Conservation (phyloP, 2,888 invertebrate species). For the Chironomus riparius region DNA sequence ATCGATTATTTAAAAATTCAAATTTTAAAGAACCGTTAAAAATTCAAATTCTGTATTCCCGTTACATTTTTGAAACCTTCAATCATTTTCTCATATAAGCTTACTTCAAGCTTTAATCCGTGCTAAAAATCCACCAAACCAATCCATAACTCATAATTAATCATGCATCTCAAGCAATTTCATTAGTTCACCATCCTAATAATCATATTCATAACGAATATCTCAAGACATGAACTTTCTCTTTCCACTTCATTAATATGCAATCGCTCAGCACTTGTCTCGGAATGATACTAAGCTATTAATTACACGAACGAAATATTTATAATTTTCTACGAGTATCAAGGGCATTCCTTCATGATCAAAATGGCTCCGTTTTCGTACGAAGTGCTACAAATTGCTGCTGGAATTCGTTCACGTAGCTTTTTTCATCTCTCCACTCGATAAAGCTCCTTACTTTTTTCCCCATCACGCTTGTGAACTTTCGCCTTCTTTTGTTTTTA, state of each 20-base stretch:
- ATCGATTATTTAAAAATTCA: too few relatives aligned
- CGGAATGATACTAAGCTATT: neutral
- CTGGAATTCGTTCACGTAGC: neutral
- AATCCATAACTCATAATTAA: too few relatives aligned
- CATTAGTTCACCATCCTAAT: too few relatives aligned
- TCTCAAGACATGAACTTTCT: too few relatives aligned
- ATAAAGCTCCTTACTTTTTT: neutral
- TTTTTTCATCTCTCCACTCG: neutral
- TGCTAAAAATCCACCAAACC: too few relatives aligned
- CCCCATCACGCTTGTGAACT: neutral
- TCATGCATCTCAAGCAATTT: too few relatives aligned
- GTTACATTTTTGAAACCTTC: too few relatives aligned
- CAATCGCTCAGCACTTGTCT: neutral
- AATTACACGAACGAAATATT: neutral
- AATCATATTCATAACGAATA: too few relatives aligned
- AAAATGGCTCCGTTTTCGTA: neutral
- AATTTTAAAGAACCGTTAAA: too few relatives aligned
- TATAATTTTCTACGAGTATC: neutral
- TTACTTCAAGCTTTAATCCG: too few relatives aligned
- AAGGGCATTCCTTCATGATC: neutral
- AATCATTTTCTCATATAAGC: too few relatives aligned
- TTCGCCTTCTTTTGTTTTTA: neutral
- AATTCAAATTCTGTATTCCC: too few relatives aligned
- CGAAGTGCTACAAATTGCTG: neutral
- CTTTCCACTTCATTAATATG: neutral